Percentiles rank a stretch among this genome's conserved stretches.
These are phyloP conservation scores for Melinopterus prodromus DNA, from an alignment of 2,888 invertebrate genomes.

Conservation along the genomic window DNA sequence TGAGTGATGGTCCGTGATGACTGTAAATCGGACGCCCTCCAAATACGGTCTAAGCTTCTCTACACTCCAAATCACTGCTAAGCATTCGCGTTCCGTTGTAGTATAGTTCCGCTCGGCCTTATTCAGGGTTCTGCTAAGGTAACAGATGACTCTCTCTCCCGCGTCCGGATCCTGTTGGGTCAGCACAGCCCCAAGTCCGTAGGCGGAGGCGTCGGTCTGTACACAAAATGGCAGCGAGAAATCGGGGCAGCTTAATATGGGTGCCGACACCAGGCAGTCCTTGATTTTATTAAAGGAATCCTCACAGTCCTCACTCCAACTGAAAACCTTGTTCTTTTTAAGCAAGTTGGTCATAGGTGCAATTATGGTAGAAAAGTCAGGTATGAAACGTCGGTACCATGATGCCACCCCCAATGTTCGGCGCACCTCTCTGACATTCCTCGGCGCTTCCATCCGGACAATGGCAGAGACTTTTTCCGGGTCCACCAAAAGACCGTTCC, in stretches of 20 bases:
- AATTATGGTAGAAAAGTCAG: conserved; percentile 1
- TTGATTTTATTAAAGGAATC: conserved; percentile 29
- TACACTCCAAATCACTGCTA: conserved; percentile 6
- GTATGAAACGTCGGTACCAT: conserved; percentile 39
- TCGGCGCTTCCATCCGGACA: conserved; percentile 44
- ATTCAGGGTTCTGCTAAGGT: conserved; percentile 37
- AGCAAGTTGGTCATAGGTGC: no score
- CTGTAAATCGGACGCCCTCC: no score
- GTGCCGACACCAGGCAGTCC: conserved; percentile 31
- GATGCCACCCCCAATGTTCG: conserved; percentile 42
- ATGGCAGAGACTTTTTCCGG: conserved; percentile 25
- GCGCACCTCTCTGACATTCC: conserved; percentile 41
- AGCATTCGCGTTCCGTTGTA: conserved; percentile 29
- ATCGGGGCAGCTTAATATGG: conserved; percentile 34
- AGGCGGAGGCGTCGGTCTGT: conserved; percentile 43
- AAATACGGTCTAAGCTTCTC: no score
- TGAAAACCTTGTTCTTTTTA: neutral
- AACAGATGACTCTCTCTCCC: conserved; percentile 39
- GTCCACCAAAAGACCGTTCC: conserved; percentile 39
- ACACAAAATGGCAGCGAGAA: conserved; percentile 38
- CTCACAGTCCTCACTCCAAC: conserved; percentile 29
- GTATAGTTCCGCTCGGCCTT: conserved; percentile 38
- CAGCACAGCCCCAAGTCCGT: conserved; percentile 43
- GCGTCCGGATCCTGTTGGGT: conserved; percentile 36
- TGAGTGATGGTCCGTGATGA: no score